These are phyloP conservation scores for Dryadula phaetusa DNA, from an alignment of 2,888 invertebrate species.

Conservation along the genomic window DNA sequence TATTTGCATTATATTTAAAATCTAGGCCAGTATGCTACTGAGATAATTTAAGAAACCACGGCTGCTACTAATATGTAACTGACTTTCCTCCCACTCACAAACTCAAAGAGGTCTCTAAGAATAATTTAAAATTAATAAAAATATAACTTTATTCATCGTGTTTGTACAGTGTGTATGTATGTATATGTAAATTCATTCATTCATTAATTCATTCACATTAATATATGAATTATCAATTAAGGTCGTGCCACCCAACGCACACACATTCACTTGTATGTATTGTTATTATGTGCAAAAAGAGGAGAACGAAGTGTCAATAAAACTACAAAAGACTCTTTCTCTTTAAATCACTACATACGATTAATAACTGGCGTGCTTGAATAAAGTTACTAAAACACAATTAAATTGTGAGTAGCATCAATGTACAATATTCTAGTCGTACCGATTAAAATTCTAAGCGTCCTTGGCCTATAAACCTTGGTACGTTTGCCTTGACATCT, in stretches of 20 bases:
- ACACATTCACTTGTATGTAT: too few relatives aligned
- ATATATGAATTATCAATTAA: too few relatives aligned
- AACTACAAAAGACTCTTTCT: too few relatives aligned
- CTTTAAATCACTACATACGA: too few relatives aligned
- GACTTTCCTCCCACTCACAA: not conserved
- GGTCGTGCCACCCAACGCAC: too few relatives aligned
- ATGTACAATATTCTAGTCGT: not conserved
- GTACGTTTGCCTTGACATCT: slow-evolving; percentile 17
- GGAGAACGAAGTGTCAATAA: too few relatives aligned
- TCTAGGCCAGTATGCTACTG: not conserved
- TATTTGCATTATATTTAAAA: not conserved
- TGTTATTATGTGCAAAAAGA: too few relatives aligned
- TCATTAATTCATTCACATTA: too few relatives aligned
- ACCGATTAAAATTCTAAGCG: not conserved
- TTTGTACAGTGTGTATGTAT: too few relatives aligned
- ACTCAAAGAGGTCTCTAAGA: not conserved
- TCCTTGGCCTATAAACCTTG: slow-evolving; percentile 31
- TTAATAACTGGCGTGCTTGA: too few relatives aligned
- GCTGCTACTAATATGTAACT: not conserved
- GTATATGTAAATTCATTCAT: too few relatives aligned
- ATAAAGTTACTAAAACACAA: not conserved
- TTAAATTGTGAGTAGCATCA: not conserved
- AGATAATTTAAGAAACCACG: not conserved
- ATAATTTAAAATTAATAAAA: not conserved
- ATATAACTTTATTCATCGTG: too few relatives aligned